These are phyloP conservation scores for Lepidocyrtinus sp. DNA, from an alignment of 2,888 invertebrate genomes.

Conservation along the genomic window DNA sequence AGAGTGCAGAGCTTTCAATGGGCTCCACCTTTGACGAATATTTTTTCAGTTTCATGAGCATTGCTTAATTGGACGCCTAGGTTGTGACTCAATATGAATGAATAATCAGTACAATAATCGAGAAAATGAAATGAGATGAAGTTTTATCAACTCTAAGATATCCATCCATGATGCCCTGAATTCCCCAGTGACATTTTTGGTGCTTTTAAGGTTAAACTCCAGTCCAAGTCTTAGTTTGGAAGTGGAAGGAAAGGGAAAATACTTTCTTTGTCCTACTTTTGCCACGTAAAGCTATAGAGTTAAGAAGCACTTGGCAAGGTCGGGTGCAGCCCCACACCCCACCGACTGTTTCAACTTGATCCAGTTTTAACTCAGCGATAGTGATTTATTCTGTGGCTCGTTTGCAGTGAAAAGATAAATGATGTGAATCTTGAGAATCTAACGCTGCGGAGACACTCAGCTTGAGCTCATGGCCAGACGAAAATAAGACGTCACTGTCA, in stretches of 20 bases:
- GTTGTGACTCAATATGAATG: neutral
- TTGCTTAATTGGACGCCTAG: neutral
- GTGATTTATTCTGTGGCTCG: neutral
- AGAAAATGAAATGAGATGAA: neutral
- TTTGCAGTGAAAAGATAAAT: conserved; percentile 3
- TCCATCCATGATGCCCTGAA: neutral
- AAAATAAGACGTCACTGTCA: conserved; percentile 16
- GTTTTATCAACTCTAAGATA: neutral
- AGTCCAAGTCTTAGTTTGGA: conserved; percentile 2
- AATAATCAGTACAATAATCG: neutral
- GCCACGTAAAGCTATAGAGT: no score
- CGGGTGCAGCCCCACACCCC: conserved; percentile 4
- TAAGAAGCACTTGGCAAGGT: conserved; percentile 1
- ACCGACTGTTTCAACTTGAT: conserved; percentile 8
- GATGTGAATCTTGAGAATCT: neutral
- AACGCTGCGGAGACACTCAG: conserved; percentile 7
- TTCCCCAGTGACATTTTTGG: neutral
- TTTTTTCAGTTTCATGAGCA: neutral
- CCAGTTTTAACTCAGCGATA: conserved; percentile 8
- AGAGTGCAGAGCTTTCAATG: neutral
- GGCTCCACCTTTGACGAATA: conserved; percentile 1
- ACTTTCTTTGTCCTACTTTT: conserved; percentile 1
- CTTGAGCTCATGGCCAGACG: neutral
- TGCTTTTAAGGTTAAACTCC: conserved; percentile 2
- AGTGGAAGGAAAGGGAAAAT: neutral